phyloP scores from a whole-genome alignment of 2,888 invertebrate species.

The Drosophila anceps region DNA sequence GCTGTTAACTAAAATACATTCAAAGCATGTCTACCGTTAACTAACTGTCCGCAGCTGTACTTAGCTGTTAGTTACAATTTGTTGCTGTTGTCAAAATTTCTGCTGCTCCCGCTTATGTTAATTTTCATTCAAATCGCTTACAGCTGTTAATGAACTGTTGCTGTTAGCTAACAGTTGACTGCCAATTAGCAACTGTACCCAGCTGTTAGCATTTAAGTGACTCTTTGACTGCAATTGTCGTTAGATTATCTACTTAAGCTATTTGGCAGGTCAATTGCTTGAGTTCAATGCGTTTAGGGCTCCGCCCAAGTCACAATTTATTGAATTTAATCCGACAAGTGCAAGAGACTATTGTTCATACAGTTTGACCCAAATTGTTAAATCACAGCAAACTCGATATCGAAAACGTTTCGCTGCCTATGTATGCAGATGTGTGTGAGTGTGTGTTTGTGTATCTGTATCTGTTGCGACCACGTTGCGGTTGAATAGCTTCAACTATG shows the following conservation, averaged over 20 bases:
- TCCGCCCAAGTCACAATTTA: conserved; percentile 50
- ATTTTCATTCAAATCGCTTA: no score
- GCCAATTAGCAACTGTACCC: conserved; percentile 2
- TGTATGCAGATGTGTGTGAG: conserved; percentile 1
- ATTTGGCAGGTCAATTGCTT: conserved; percentile 34
- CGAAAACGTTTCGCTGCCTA: conserved; percentile 41
- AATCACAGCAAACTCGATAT: conserved; percentile 46
- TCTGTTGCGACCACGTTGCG: conserved; percentile 74
- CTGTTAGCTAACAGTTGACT: conserved; percentile 25
- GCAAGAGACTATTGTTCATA: conserved; percentile 61
- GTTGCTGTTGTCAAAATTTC: no score
- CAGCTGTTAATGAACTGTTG: neutral
- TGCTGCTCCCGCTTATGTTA: no score
- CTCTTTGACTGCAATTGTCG: conserved; percentile 27
- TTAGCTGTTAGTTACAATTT: neutral
- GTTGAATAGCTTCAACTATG: conserved; percentile 74
- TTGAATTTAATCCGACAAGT: conserved; percentile 58
- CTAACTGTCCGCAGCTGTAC: neutral
- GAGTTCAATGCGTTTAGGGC: conserved; percentile 60
- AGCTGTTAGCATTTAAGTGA: conserved; percentile 22
- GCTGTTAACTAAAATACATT: neutral
- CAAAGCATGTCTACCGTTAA: no score
- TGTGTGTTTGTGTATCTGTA: conserved; percentile 36
- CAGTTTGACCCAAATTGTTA: conserved; percentile 71
- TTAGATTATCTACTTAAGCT: conserved; percentile 42